Evolutionary conservation across 2,888 invertebrate species (phyloP).

Genomic region (Pristionchus maxplancki): DNA sequence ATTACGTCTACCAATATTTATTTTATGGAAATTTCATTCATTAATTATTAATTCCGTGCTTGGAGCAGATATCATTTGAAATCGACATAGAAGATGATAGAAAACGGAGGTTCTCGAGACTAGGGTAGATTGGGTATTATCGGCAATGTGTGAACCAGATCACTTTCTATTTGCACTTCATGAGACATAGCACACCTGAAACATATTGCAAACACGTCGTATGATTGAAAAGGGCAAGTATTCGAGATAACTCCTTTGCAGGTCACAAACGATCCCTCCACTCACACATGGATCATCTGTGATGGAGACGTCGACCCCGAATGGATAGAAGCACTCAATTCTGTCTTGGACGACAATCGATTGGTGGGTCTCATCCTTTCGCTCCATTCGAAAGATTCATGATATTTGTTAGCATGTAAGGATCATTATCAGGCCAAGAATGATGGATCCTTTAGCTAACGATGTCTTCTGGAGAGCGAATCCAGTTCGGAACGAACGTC

Average conservation of each 20-base stretch:
- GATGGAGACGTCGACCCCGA: constrained; percentile 99
- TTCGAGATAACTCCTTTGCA: constrained; percentile 79
- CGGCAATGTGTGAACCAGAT: too few relatives aligned
- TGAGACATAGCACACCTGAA: background rate
- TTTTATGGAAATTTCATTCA: too few relatives aligned
- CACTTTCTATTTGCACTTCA: too few relatives aligned
- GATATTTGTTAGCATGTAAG: background rate
- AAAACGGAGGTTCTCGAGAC: too few relatives aligned
- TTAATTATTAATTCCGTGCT: too few relatives aligned
- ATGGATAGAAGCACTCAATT: constrained; percentile 98
- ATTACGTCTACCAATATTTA: background rate
- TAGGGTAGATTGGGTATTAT: too few relatives aligned
- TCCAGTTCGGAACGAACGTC: constrained; percentile 93
- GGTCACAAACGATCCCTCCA: constrained; percentile 86
- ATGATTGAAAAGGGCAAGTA: background rate
- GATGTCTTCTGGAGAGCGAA: constrained; percentile 94
- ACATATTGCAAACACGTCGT: background rate
- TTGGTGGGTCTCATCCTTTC: constrained; percentile 79
- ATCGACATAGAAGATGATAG: too few relatives aligned
- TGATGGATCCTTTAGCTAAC: constrained; percentile 64
- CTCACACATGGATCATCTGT: constrained; percentile 88
- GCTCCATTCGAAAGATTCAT: too few relatives aligned
- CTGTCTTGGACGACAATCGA: constrained; percentile 97
- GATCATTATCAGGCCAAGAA: too few relatives aligned
- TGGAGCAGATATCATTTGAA: too few relatives aligned